A percentile compares a stretch with the other conserved stretches of the same genome.
These are phyloP conservation scores for Falcaria lacertinaria DNA, from an alignment of 2,888 invertebrate genomes.

Conservation along the genomic window DNA sequence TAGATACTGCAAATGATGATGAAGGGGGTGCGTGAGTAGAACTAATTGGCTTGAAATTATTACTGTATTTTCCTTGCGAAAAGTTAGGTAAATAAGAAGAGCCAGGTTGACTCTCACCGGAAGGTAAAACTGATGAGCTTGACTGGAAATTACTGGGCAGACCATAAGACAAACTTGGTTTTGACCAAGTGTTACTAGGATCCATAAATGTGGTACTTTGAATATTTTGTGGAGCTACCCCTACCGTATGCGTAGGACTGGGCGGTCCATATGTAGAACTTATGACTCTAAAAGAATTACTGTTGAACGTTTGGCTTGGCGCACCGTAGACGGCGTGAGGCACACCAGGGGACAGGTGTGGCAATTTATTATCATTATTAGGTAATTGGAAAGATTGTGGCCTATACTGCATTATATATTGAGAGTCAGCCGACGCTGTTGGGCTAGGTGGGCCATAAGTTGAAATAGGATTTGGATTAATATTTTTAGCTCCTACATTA, in stretches of 20 bases:
- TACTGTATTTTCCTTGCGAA: conserved; percentile 27
- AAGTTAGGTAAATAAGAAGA: conserved; percentile 24
- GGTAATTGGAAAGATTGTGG: conserved; percentile 43
- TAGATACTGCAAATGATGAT: conserved; percentile 28
- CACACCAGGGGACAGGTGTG: conserved; percentile 35
- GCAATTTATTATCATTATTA: conserved; percentile 29
- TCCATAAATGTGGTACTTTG: conserved; percentile 40
- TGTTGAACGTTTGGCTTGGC: conserved; percentile 36
- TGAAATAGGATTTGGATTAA: conserved; percentile 44
- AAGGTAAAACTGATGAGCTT: conserved; percentile 13
- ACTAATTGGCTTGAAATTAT: conserved; percentile 28
- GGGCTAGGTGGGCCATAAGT: conserved; percentile 68
- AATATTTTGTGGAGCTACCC: conserved; percentile 47
- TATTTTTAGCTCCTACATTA: conserved; percentile 58
- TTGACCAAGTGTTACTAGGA: conserved; percentile 33
- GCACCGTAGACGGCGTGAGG: conserved; percentile 54
- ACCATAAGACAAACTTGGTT: conserved; percentile 31
- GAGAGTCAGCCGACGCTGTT: conserved; percentile 44
- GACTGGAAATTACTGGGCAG: conserved; percentile 24
- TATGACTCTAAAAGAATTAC: conserved; percentile 26
- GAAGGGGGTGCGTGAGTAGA: conserved; percentile 40
- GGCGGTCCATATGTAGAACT: conserved; percentile 59
- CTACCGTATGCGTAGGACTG: conserved; percentile 48
- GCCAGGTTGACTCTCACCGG: conserved; percentile 14
- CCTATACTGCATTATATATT: conserved; percentile 39